A percentile compares a stretch with the other conserved stretches of the same genome.
These are phyloP conservation scores for Thymallus thymallus DNA, from an alignment of 2,113 vertebrate genomes.

Conservation along the genomic window DNA sequence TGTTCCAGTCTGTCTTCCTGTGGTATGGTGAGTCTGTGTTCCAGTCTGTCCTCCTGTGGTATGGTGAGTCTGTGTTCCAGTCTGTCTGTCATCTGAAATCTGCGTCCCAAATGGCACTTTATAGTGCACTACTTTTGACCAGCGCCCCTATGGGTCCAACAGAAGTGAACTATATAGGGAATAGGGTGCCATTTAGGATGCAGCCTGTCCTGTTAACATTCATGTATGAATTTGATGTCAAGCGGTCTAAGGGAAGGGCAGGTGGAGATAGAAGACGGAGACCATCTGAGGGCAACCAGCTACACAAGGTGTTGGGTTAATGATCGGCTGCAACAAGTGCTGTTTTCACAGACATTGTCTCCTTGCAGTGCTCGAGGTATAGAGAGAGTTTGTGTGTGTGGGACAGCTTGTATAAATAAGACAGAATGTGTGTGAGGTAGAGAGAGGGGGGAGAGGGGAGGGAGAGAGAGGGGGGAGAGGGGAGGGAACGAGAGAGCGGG, in stretches of 20 bases:
- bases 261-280: slow-evolving; percentile 7
- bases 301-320: slow-evolving; percentile 44
- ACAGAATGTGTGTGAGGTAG: not conserved
- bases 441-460: not conserved
- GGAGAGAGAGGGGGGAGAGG: not conserved
- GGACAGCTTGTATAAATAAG: slow-evolving; percentile 4
- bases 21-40: no score
- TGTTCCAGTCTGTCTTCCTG: no score
- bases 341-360: slow-evolving; percentile 21
- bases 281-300: slow-evolving; percentile 35
- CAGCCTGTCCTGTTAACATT: slow-evolving; percentile 61
- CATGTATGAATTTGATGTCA: slow-evolving; percentile 72
- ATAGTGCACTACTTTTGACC: no score
- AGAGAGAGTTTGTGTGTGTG: slow-evolving; percentile 8
- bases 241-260: slow-evolving; percentile 46
- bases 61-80: no score
- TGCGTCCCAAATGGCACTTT: no score
- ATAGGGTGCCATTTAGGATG: no score
- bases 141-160: no score
- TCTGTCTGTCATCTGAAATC: no score
- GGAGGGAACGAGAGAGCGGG: not conserved
- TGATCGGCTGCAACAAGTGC: slow-evolving; percentile 45
- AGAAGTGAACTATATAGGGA: no score
- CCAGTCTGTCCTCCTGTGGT: no score
- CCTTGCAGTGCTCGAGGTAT: slow-evolving; percentile 16